These are phyloP conservation scores for Neoniphon sammara DNA, from an alignment of 2,797 vertebrate genomes.

Conservation along the genomic window DNA sequence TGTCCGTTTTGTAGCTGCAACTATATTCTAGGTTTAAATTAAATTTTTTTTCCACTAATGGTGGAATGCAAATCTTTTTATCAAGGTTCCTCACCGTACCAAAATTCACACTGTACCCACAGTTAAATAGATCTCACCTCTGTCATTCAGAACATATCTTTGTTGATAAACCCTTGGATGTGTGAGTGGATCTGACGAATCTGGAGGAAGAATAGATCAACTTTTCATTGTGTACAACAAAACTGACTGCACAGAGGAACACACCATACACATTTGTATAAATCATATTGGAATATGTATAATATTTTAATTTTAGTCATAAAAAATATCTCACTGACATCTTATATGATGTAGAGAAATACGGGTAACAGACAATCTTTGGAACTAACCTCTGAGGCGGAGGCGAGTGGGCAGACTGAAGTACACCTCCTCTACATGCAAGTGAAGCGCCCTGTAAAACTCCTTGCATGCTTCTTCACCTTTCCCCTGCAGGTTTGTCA, in stretches of 20 bases:
- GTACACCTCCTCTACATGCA: constrained; percentile 92
- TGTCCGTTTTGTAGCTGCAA: no score
- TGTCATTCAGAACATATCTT: constrained; percentile 79
- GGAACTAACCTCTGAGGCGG: constrained; percentile 80
- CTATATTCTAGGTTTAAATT: no score
- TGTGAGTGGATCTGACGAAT: constrained; percentile 70
- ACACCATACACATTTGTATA: not conserved
- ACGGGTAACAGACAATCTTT: no score
- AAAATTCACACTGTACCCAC: not conserved
- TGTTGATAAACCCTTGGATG: constrained; percentile 45
- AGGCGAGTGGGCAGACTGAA: constrained; percentile 90
- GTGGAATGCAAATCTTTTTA: no score
- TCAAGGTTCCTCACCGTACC: not conserved
- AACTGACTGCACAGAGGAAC: not conserved
- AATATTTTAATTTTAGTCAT: not conserved
- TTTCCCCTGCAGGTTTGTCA: constrained; percentile 88
- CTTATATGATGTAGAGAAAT: not conserved
- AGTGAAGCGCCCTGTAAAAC: constrained; percentile 94
- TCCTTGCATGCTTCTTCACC: constrained; percentile 93
- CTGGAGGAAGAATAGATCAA: constrained; percentile 52
- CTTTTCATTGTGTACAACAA: not conserved
- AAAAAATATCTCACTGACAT: not conserved
- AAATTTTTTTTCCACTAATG: no score
- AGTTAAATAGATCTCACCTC: constrained; percentile 67
- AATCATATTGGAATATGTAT: not conserved